Evolutionary conservation across 2,888 invertebrate species (phyloP).

Genomic region (Pterostichus niger): DNA sequence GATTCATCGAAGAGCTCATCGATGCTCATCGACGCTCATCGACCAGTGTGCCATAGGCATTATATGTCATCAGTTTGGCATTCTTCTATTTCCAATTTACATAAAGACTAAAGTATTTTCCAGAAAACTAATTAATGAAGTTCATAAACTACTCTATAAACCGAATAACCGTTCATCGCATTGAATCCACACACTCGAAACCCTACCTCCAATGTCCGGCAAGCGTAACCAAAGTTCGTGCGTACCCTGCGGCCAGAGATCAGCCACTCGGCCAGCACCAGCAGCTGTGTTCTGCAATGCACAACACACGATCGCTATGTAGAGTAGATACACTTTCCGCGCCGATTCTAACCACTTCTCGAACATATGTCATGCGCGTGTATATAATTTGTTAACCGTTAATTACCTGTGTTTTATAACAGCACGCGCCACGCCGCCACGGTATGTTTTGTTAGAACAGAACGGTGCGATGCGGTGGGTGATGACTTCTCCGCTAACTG

Average conservation of each 20-base stretch:
- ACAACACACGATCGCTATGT: background rate
- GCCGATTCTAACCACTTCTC: constrained; percentile 50
- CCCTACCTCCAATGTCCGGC: background rate
- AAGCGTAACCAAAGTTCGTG: background rate
- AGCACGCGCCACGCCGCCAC: constrained; percentile 38
- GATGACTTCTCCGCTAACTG: constrained; percentile 40
- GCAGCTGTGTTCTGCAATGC: constrained; percentile 40
- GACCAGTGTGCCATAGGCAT: too few relatives aligned
- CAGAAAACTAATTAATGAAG: too few relatives aligned
- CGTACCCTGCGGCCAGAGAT: background rate
- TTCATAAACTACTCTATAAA: constrained; percentile 10
- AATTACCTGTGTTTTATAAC: constrained; percentile 64
- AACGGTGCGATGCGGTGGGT: constrained; percentile 33
- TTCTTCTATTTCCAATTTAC: too few relatives aligned
- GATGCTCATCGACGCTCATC: too few relatives aligned
- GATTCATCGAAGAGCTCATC: too few relatives aligned
- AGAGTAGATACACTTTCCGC: constrained; percentile 35
- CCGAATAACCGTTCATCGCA: constrained; percentile 5
- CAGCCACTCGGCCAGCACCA: background rate
- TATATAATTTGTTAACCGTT: constrained; percentile 66
- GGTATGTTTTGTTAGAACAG: background rate
- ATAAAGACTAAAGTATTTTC: too few relatives aligned
- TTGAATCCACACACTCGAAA: background rate
- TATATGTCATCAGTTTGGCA: too few relatives aligned
- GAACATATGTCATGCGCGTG: constrained; percentile 64